phyloP scores from a whole-genome alignment of 2,113 vertebrate genomes.

The Pseudorectes ferrugineus region DNA sequence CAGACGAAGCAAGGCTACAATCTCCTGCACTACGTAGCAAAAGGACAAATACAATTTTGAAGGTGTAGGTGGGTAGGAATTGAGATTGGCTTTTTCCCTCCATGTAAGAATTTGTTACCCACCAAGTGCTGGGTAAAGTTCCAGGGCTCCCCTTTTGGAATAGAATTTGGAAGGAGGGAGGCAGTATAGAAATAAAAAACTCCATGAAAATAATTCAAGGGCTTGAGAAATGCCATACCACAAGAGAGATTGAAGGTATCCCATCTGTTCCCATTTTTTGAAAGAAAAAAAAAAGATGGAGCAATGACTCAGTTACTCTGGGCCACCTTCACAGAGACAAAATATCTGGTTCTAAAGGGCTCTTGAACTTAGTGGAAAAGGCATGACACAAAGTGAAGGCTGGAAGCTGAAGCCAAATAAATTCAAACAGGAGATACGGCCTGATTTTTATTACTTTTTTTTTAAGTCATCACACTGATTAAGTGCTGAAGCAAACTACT shows the following conservation, averaged over 20 bases:
- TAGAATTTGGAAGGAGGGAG: neutral
- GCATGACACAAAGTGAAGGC: neutral
- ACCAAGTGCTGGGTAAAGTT: neutral
- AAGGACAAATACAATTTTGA: neutral
- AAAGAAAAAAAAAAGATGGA: neutral
- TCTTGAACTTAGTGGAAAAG: neutral
- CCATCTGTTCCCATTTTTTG: neutral
- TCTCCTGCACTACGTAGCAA: neutral
- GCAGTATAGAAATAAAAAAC: neutral
- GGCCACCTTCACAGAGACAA: neutral
- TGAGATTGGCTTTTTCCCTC: neutral
- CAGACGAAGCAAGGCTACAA: neutral
- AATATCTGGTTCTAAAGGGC: neutral
- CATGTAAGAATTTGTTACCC: neutral
- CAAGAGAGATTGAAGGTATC: neutral
- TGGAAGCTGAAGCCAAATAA: neutral
- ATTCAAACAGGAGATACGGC: neutral
- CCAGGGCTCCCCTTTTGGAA: neutral
- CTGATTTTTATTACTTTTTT: neutral
- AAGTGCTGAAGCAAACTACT: neutral
- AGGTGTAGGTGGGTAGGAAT: neutral
- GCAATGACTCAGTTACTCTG: neutral
- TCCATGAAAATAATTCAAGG: neutral
- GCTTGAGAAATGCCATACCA: neutral
- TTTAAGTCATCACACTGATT: neutral